phyloP scores from a whole-genome alignment of 2,888 invertebrate genomes.

The Lepetodrilus schrolli region DNA sequence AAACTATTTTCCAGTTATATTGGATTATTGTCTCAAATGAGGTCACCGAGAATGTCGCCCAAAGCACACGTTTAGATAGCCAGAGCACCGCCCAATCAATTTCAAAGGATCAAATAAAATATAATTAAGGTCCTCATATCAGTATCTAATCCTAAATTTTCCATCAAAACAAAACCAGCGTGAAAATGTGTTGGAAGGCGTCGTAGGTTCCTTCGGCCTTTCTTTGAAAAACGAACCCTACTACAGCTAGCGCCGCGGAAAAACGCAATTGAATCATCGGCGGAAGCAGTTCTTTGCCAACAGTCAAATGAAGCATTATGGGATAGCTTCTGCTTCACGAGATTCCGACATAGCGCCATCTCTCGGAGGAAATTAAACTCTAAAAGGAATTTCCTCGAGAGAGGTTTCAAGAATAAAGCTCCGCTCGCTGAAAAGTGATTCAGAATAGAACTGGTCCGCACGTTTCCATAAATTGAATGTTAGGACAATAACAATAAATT shows the following conservation, averaged over 20 bases:
- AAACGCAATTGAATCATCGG: background rate
- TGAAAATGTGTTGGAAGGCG: background rate
- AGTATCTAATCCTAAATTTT: constrained; percentile 21
- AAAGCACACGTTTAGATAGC: too few species aligned
- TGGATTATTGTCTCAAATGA: too few species aligned
- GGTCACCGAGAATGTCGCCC: too few species aligned
- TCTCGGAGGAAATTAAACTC: constrained; percentile 28
- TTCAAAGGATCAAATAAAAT: constrained; percentile 9
- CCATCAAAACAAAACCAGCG: background rate
- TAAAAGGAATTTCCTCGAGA: background rate
- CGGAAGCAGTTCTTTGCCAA: background rate
- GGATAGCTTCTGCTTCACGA: constrained; percentile 15
- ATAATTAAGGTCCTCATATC: background rate
- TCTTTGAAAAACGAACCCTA: background rate
- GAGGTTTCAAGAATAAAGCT: background rate
- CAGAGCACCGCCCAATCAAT: background rate
- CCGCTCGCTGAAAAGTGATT: background rate
- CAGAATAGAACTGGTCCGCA: background rate
- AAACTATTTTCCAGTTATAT: too few species aligned
- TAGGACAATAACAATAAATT: background rate
- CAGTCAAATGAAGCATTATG: constrained; percentile 15
- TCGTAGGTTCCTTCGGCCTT: background rate
- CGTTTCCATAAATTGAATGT: constrained; percentile 15
- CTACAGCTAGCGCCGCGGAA: background rate
- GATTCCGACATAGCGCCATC: constrained; percentile 11